These are phyloP conservation scores for Chymomyza fuscimana DNA, from an alignment of 2,888 invertebrate species.

Conservation along the genomic window DNA sequence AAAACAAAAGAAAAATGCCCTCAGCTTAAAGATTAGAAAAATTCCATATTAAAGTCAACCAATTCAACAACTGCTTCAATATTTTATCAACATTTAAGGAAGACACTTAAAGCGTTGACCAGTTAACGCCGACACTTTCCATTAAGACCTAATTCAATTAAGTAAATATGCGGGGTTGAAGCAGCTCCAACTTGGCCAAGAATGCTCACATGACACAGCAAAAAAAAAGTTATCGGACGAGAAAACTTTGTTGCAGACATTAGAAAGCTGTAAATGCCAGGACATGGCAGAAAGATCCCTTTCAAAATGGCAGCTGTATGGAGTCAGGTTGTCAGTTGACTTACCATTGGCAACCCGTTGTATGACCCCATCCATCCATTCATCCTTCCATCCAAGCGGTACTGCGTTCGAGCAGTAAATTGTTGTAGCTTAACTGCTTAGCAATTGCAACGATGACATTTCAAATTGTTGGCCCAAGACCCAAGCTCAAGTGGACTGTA, in stretches of 20 bases:
- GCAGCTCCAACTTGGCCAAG: neutral
- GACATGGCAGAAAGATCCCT: neutral
- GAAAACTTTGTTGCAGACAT: constrained; percentile 20
- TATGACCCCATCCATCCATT: constrained; percentile 30
- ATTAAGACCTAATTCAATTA: constrained; percentile 24
- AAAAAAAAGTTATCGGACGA: constrained; percentile 3
- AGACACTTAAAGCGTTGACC: constrained; percentile 1
- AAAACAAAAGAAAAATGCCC: neutral
- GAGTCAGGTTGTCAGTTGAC: constrained; percentile 9
- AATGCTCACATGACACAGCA: neutral
- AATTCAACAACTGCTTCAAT: neutral
- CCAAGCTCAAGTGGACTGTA: constrained; percentile 8
- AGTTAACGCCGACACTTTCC: constrained; percentile 9
- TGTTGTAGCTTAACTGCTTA: neutral
- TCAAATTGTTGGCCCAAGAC: constrained; percentile 20
- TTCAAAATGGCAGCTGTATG: constrained; percentile 21
- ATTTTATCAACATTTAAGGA: neutral
- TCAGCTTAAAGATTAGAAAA: neutral
- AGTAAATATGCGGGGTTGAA: neutral
- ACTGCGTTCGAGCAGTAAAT: neutral
- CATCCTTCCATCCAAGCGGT: constrained; percentile 11
- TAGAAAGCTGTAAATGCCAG: constrained; percentile 16
- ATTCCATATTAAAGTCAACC: neutral
- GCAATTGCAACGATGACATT: constrained; percentile 32
- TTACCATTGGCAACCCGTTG: neutral